phyloP scores from a whole-genome alignment of 1,140 invertebrate genomes.

The Ridgeia piscesae region DNA sequence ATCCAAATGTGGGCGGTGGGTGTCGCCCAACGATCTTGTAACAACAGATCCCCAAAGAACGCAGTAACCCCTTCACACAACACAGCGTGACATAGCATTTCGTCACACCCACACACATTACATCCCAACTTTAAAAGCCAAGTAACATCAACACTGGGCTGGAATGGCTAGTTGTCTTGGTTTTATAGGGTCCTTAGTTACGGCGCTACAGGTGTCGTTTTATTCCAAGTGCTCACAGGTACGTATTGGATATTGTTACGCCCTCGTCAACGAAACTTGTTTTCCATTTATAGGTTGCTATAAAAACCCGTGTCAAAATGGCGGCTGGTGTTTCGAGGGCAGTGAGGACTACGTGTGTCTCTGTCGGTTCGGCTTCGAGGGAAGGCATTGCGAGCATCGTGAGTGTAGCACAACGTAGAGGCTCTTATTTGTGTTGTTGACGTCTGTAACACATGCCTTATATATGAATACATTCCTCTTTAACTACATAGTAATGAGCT shows the following conservation, averaged over 20 bases:
- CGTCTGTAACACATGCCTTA: background rate
- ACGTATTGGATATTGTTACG: background rate
- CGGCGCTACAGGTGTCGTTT: background rate
- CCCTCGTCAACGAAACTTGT: background rate
- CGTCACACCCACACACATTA: background rate
- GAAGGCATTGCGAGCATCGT: conserved; percentile 19
- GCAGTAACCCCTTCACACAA: background rate
- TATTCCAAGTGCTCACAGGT: background rate
- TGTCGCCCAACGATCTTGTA: background rate
- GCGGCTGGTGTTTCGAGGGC: conserved; percentile 27
- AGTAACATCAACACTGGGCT: background rate
- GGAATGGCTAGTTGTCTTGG: background rate
- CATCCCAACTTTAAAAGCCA: background rate
- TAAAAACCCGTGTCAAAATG: conserved; percentile 73
- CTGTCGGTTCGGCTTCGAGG: conserved; percentile 19
- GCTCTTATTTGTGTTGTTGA: too few species aligned
- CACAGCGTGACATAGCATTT: background rate
- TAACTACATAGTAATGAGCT: background rate
- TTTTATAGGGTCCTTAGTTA: background rate
- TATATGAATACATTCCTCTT: background rate
- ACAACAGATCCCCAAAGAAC: background rate
- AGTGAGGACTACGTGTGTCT: conserved; percentile 29
- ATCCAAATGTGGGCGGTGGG: background rate
- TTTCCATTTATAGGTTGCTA: background rate
- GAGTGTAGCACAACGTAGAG: background rate